Conservation (phyloP, 92 coral and sea anemone genomes). For the Plumapathes pennacea region DNA sequence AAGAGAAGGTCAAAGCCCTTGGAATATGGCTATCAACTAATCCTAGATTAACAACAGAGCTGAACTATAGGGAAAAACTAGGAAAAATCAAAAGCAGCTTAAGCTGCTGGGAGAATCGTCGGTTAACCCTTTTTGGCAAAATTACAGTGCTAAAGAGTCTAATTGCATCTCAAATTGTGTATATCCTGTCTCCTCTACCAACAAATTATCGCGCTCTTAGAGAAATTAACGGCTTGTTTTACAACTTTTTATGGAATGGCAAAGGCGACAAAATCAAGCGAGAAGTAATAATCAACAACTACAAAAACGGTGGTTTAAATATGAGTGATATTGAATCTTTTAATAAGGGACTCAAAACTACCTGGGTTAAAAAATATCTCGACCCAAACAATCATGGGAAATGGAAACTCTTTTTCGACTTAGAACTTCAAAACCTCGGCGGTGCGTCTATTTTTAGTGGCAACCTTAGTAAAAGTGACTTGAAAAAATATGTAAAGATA, state of each 20-base stretch:
- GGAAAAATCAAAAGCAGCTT: constrained; percentile 4
- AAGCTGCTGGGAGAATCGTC: constrained; percentile 8
- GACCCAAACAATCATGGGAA: constrained; percentile 4
- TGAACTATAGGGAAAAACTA: constrained; percentile 3
- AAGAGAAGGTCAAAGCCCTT: constrained; percentile 4
- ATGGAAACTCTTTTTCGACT: constrained; percentile 14
- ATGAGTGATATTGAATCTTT: constrained; percentile 11
- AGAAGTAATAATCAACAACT: constrained; percentile 11
- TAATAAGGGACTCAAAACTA: constrained; percentile 7
- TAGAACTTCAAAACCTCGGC: constrained; percentile 2
- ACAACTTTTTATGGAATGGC: constrained; percentile 15
- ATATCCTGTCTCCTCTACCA: constrained; percentile 8
- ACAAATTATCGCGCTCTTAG: constrained; percentile 4
- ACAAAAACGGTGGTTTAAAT: constrained; percentile 10
- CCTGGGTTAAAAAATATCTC: constrained; percentile 16
- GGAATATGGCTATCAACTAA: constrained; percentile 12
- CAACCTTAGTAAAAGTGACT: constrained; percentile 5
- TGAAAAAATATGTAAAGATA: neutral
- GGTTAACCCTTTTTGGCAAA: constrained; percentile 4
- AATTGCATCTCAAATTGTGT: constrained; percentile 13
- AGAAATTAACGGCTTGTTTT: constrained; percentile 7
- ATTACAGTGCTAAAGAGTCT: constrained; percentile 16
- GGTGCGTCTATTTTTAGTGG: neutral
- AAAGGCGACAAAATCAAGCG: constrained; percentile 22
- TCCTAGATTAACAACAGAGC: neutral